Base-by-base conservation (phyloP, 2,113 vertebrate species). In the Scytalopus superciliaris region DNA sequence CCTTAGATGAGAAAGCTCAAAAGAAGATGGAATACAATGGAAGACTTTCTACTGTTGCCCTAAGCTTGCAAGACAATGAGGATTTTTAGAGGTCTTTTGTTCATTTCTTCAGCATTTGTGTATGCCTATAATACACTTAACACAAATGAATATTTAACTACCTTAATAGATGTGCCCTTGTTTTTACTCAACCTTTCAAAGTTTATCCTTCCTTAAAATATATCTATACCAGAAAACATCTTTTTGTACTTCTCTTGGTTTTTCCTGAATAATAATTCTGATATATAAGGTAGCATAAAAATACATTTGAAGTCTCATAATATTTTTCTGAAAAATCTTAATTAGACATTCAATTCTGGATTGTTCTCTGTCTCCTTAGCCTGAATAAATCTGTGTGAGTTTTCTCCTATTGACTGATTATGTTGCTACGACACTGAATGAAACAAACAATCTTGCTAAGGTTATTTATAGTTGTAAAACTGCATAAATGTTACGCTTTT, bases 391-490 rank as follows among this genome's bases (percentile, higher is more conserved):
- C 52, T 57, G 9, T 62, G 28, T 37, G 50, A 82, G 19, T 83
- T 93, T 91, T 73, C 50, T 55, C 13, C 35, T 80, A 47, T 42
- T 84, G 50, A 93, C 63, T 85, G 87, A 90, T 87, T 79, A 39
- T 67, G 25, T 57, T 55, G 33, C 42, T 88, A 47, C 11, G 12
- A 80, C 22, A 55, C 27, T 77, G 87, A 91, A 88, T 88, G 67
- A 91, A 96, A 69, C 19, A 94, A 95, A 84, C 6, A 53, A 14
- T 83, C 50, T 74, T 91, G 14, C 45, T 80, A 77, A 87, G 55
- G 67, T 90, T 88, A 95, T 87, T 93, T 93, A 66, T 91, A 90
- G 87, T 66, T 22, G 5, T 44, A 91, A 91, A 92, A 91, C 52
- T 55, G 25, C 57, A 79, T 79, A 89, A 90, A 95, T 42, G 19